Evolutionary conservation across 2,113 vertebrate species (phyloP).

Genomic region (Sorex fumeus): DNA sequence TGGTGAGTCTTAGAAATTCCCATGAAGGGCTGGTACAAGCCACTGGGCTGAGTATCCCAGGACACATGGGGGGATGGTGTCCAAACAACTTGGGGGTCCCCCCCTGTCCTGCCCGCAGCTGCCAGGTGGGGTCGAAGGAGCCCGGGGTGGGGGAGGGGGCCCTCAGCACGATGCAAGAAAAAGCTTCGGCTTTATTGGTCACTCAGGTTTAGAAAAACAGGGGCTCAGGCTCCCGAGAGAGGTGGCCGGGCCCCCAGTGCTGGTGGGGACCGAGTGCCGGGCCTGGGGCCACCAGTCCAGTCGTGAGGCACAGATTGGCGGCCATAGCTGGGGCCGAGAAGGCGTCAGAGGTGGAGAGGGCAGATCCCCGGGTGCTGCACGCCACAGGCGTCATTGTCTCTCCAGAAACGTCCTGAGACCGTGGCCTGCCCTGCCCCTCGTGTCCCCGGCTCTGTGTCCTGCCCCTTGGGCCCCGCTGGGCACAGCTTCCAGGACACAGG

Average conservation of each 20-base stretch:
- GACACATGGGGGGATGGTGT: no score
- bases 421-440: background rate
- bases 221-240: background rate
- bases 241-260: constrained; percentile 31
- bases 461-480: background rate
- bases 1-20: no score
- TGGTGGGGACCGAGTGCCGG: background rate
- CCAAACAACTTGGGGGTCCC: no score
- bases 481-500: background rate
- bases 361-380: background rate
- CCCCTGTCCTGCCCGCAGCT: no score
- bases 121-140: background rate
- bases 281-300: background rate
- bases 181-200: constrained; percentile 56
- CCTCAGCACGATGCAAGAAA: background rate
- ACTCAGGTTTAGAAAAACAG: constrained; percentile 60
- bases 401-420: constrained; percentile 60
- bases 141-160: background rate
- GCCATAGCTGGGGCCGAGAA: background rate
- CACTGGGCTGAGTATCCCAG: no score
- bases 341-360: no score
- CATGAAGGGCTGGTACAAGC: no score
- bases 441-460: background rate
- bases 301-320: background rate
- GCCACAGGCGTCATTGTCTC: background rate